These are phyloP conservation scores for Gymnocypris eckloni DNA, from an alignment of 2,797 vertebrate genomes.

Conservation along the genomic window DNA sequence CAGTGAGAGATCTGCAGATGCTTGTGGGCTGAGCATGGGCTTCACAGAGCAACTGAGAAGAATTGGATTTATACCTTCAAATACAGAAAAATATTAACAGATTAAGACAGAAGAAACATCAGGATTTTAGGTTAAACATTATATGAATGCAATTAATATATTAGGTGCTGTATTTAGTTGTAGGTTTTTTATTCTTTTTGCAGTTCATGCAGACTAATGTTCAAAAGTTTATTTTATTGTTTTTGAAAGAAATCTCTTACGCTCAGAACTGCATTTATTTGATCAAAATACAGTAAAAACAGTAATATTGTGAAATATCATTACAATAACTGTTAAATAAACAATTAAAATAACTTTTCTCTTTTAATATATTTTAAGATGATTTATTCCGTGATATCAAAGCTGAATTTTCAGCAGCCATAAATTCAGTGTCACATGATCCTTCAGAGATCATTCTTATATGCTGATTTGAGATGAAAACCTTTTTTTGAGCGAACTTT, in stretches of 20 bases:
- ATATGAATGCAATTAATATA: background rate
- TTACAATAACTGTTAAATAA: background rate
- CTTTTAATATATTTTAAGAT: background rate
- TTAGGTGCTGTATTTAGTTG: background rate
- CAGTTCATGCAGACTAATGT: background rate
- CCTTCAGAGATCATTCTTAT: slow-evolving; percentile 1
- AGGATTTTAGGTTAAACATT: background rate
- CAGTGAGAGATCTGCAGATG: slow-evolving; percentile 90
- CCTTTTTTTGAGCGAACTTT: background rate
- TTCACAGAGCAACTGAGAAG: slow-evolving; percentile 91
- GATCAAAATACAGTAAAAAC: background rate
- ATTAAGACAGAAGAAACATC: background rate
- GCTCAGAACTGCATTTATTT: background rate
- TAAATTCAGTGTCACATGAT: background rate
- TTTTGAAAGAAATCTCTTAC: background rate
- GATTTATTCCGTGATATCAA: background rate
- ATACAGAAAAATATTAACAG: background rate
- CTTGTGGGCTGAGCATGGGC: slow-evolving; percentile 91
- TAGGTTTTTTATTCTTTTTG: background rate
- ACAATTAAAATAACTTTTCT: background rate
- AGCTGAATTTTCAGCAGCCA: background rate
- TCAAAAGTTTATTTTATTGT: background rate
- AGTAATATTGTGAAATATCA: background rate
- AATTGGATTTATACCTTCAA: slow-evolving; percentile 91
- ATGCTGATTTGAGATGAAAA: background rate